Evolutionary conservation across 2,113 vertebrate genomes (phyloP).

Genomic region (Lamprologus speciosus): DNA sequence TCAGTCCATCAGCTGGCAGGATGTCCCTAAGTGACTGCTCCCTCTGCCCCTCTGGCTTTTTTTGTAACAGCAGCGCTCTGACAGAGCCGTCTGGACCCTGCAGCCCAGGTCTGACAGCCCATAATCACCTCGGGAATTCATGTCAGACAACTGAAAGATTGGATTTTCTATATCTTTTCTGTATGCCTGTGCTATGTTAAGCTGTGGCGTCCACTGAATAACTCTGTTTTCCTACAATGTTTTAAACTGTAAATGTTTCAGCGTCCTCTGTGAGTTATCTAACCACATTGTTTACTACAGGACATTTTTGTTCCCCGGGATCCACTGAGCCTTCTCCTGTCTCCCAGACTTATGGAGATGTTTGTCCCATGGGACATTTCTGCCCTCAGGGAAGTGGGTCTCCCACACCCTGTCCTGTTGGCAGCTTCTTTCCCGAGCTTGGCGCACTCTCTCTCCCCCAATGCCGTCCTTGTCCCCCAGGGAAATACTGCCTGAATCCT

Average conservation of each 20-base stretch:
- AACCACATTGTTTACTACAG: conserved; percentile 48
- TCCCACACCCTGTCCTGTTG: conserved; percentile 78
- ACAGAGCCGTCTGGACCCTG: conserved; percentile 64
- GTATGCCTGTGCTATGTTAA: neutral
- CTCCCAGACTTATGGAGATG: conserved; percentile 71
- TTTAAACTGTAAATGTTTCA: neutral
- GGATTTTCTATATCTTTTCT: neutral
- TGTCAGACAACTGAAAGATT: neutral
- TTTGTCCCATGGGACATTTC: conserved; percentile 83
- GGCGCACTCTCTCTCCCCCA: conserved; percentile 68
- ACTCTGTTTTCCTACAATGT: neutral
- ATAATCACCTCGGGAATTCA: neutral
- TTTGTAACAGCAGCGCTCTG: conserved; percentile 69
- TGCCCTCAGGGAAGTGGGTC: conserved; percentile 74
- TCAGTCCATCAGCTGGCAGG: conserved; percentile 62
- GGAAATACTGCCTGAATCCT: conserved; percentile 71
- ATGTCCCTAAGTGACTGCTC: conserved; percentile 57
- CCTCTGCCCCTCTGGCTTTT: conserved; percentile 67
- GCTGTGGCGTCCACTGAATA: neutral
- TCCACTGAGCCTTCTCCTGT: conserved; percentile 62
- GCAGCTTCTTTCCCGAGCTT: conserved; percentile 70
- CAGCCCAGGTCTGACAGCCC: conserved; percentile 64
- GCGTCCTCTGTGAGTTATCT: neutral
- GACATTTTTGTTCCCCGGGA: conserved; percentile 65
- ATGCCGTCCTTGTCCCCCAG: conserved; percentile 78